These are phyloP conservation scores for Sitta carolinensis DNA, from an alignment of 2,797 vertebrate species.

Conservation along the genomic window DNA sequence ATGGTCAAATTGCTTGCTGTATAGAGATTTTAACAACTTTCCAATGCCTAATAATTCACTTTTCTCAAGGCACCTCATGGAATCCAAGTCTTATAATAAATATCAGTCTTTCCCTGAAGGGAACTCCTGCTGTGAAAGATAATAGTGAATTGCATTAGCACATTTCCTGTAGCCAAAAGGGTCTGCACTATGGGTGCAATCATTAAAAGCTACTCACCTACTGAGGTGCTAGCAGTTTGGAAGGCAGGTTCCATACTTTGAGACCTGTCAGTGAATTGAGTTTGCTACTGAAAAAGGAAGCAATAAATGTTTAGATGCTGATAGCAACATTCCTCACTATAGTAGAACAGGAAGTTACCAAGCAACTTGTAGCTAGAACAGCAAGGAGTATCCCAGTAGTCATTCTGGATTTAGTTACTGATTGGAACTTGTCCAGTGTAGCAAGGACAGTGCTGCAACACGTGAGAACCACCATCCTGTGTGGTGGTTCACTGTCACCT, in stretches of 20 bases:
- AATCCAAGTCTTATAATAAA: conserved; percentile 3
- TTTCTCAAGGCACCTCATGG: neutral
- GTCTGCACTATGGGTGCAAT: neutral
- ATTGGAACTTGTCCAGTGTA: neutral
- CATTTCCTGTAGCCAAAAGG: neutral
- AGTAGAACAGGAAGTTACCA: neutral
- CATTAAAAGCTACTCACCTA: conserved; percentile 15
- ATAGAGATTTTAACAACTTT: neutral
- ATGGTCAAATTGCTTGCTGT: neutral
- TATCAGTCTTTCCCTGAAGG: conserved; percentile 9
- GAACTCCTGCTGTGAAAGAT: conserved; percentile 43
- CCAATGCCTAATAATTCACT: neutral
- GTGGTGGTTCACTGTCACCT: neutral
- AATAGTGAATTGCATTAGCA: conserved; percentile 9
- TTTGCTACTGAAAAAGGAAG: conserved; percentile 41
- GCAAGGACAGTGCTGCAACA: neutral
- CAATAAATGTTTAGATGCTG: conserved; percentile 49
- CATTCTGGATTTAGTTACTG: neutral
- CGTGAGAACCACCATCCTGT: neutral
- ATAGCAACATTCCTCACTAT: conserved; percentile 16
- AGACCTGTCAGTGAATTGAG: neutral
- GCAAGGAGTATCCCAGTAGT: neutral
- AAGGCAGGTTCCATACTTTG: neutral
- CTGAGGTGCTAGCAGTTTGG: neutral
- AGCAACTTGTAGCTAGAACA: neutral